Percentiles rank a stretch among this genome's conserved stretches.
These are phyloP conservation scores for Tricholaema leucomelas DNA, from an alignment of 2,113 vertebrate genomes.

Conservation along the genomic window DNA sequence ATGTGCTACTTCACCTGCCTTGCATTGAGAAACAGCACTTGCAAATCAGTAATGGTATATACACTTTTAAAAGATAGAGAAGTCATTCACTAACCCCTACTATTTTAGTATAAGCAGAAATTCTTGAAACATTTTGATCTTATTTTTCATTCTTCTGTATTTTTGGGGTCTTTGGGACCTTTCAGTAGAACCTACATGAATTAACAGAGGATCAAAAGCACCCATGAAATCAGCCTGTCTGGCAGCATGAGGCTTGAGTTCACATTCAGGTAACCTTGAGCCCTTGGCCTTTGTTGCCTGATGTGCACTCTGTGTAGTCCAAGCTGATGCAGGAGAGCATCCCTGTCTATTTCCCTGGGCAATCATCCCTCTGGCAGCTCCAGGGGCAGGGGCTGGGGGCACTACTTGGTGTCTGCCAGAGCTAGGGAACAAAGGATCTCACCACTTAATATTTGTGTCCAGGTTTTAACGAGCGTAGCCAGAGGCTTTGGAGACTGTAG, in stretches of 20 bases:
- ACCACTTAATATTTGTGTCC: background rate
- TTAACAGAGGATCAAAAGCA: background rate
- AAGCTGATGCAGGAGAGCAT: background rate
- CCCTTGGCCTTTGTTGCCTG: background rate
- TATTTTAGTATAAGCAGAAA: background rate
- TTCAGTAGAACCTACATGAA: background rate
- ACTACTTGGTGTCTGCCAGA: background rate
- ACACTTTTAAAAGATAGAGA: background rate
- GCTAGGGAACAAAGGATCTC: background rate
- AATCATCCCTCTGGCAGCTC: background rate
- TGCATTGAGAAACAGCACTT: background rate
- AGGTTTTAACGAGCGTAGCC: slow-evolving; percentile 12
- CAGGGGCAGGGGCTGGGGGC: background rate
- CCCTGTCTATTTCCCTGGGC: background rate
- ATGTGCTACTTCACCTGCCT: background rate
- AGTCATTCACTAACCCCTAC: background rate
- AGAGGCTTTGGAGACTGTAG: background rate
- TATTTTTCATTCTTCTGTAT: background rate
- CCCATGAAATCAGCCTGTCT: background rate
- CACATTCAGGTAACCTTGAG: accelerated
- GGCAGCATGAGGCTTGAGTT: background rate
- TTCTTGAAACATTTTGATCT: background rate
- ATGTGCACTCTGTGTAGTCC: background rate
- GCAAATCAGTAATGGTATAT: background rate
- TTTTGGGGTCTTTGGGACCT: background rate